phyloP scores from a whole-genome alignment of 2,888 invertebrate genomes.

The Cordilura impudica region DNA sequence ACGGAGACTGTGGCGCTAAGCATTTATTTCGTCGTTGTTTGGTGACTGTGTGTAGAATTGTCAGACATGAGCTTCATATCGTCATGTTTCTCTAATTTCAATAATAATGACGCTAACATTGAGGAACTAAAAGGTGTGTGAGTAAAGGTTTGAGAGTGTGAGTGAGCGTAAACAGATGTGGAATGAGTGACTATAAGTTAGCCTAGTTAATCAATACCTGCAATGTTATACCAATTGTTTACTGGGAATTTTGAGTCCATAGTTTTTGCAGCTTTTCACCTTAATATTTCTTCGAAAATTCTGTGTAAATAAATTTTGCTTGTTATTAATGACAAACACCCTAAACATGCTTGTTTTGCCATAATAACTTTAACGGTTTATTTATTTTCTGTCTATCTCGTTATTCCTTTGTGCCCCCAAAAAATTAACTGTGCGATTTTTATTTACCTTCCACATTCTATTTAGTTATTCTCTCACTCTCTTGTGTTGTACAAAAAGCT shows the following conservation, averaged over 20 bases:
- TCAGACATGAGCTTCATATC: constrained; percentile 11
- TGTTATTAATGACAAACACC: neutral
- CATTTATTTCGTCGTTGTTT: constrained; percentile 2
- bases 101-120: neutral
- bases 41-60: neutral
- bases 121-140: neutral
- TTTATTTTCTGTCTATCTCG: neutral
- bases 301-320: neutral
- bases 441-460: neutral
- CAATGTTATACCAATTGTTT: no score
- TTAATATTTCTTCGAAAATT: neutral
- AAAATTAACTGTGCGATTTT: neutral
- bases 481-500: neutral
- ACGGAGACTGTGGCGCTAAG: constrained; percentile 24
- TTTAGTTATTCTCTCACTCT: neutral
- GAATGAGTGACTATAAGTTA: neutral
- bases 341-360: neutral
- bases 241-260: no score
- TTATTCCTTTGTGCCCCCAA: neutral
- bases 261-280: no score
- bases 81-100: neutral
- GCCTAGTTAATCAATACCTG: neutral
- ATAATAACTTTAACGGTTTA: neutral
- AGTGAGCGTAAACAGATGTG: neutral
- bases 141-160: no score